phyloP scores from a whole-genome alignment of 2,113 vertebrate species.

The Sylvicapra grimmia region DNA sequence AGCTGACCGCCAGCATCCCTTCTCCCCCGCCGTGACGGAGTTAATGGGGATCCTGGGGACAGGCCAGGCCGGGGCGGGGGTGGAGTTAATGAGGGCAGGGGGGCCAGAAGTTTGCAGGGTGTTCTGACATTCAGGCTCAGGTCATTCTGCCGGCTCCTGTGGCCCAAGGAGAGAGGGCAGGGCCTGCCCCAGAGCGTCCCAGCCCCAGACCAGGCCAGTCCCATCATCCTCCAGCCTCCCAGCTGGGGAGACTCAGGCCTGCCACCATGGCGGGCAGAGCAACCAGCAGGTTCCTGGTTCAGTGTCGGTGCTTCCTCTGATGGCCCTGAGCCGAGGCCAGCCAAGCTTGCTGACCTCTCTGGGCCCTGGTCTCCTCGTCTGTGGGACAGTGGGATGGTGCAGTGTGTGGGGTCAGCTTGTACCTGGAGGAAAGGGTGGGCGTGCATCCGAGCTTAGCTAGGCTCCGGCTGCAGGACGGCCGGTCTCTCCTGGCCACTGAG shows the following conservation, averaged over 20 bases:
- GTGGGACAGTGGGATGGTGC: background rate
- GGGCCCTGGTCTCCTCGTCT: background rate
- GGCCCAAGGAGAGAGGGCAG: background rate
- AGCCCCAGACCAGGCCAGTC: no score
- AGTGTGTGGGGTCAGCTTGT: rapidly evolving
- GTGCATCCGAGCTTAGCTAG: background rate
- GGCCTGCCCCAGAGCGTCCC: rapidly evolving
- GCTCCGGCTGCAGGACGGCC: rapidly evolving
- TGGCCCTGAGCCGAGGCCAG: background rate
- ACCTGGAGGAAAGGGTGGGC: background rate
- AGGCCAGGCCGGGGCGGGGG: rapidly evolving
- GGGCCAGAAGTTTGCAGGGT: background rate
- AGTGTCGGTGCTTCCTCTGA: background rate
- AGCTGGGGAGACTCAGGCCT: background rate
- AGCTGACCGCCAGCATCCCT: background rate
- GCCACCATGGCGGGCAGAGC: background rate
- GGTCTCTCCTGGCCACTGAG: rapidly evolving
- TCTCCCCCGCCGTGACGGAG: background rate
- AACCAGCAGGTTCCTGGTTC: background rate
- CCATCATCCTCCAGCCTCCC: rapidly evolving
- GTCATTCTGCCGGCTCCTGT: background rate
- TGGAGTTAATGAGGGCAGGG: background rate
- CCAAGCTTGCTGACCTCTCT: background rate
- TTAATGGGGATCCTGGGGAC: background rate
- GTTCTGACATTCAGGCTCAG: background rate